Conservation (phyloP, 2,113 vertebrate species). For the Raja brachyura region DNA sequence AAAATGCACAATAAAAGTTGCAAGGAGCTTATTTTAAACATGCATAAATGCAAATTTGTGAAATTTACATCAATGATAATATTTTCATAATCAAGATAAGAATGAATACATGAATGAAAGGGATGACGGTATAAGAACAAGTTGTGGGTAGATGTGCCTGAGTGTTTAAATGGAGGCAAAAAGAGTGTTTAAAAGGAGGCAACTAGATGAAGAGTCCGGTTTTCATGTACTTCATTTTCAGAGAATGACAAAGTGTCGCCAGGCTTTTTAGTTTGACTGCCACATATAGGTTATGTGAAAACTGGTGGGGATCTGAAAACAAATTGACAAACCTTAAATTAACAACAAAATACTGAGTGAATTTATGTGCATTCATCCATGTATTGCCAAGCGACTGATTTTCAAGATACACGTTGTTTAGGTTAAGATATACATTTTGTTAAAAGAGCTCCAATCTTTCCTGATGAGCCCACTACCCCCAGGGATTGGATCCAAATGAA, state of each 20-base stretch:
- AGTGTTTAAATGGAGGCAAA: background rate
- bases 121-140: background rate
- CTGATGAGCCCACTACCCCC: background rate
- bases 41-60: background rate
- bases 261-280: background rate
- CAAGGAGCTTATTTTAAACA: background rate
- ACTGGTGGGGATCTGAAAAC: background rate
- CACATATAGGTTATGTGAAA: background rate
- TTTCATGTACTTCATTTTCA: background rate
- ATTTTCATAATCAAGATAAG: background rate
- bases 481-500: background rate
- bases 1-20: background rate
- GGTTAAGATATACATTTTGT: background rate
- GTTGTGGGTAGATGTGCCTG: background rate
- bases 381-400: background rate
- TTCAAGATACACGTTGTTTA: background rate
- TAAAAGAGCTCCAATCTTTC: background rate
- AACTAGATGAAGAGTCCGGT: background rate
- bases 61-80: background rate
- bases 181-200: no score
- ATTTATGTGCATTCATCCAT: background rate
- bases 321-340: background rate
- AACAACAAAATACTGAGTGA: background rate
- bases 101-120: background rate
- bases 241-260: background rate